Percentiles rank a stretch among this genome's conserved stretches.
Evolutionary conservation across 2,888 invertebrate species (phyloP).

Genomic region (Drosophila fulvimacula): DNA sequence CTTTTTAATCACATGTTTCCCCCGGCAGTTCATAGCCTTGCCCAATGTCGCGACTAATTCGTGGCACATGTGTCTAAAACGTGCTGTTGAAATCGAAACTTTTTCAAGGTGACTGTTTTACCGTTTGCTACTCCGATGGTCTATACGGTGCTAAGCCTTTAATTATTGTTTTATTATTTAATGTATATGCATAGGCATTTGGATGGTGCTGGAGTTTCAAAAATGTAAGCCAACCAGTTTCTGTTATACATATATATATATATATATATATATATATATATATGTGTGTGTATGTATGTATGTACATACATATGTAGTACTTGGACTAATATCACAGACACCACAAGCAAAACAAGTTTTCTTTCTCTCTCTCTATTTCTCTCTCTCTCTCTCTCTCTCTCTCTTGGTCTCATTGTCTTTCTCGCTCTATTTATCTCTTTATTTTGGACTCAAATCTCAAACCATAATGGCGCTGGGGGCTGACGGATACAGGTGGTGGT

Average conservation of each 20-base stretch:
- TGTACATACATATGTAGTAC: slow-evolving; percentile 5
- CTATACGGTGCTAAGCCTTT: background rate
- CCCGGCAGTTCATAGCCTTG: slow-evolving; percentile 25
- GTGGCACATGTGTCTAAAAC: slow-evolving; percentile 47
- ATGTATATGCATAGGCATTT: background rate
- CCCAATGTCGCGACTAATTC: slow-evolving; percentile 7
- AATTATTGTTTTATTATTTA: too few species aligned
- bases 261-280: background rate
- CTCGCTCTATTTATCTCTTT: background rate
- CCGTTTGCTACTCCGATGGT: slow-evolving; percentile 4
- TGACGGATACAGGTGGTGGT: slow-evolving; percentile 10
- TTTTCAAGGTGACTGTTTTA: slow-evolving; percentile 19
- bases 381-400: background rate
- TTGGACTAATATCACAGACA: slow-evolving; percentile 17
- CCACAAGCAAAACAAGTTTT: slow-evolving; percentile 44
- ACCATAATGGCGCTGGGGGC: background rate
- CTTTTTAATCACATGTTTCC: slow-evolving; percentile 26
- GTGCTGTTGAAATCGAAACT: slow-evolving; percentile 29
- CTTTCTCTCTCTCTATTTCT: background rate
- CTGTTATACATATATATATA: background rate
- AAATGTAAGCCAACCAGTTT: slow-evolving; percentile 57
- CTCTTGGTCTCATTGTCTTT: too few species aligned
- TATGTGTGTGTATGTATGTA: too few species aligned
- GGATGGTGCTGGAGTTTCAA: slow-evolving; percentile 2
- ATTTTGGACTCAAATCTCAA: slow-evolving; percentile 3